These are phyloP conservation scores for Tragopan temminckii DNA, from an alignment of 2,797 vertebrate genomes.

Conservation along the genomic window DNA sequence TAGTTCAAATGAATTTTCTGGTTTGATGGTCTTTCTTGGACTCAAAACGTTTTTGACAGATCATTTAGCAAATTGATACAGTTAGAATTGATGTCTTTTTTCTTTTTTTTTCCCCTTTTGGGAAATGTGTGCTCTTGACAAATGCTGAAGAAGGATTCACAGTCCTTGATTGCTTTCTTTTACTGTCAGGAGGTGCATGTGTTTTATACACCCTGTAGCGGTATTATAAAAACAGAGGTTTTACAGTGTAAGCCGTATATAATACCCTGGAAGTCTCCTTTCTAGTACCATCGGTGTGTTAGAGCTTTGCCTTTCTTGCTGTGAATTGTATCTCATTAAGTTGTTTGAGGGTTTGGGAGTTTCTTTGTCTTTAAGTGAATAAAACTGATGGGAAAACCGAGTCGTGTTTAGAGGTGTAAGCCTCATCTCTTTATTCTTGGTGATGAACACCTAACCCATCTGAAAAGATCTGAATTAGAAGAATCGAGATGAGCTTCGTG, in stretches of 20 bases:
- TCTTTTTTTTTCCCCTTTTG: neutral
- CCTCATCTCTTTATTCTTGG: neutral
- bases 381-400: neutral
- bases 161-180: conserved; percentile 1
- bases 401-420: neutral
- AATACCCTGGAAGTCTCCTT: neutral
- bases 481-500: neutral
- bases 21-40: neutral
- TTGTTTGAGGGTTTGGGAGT: neutral
- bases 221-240: neutral
- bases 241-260: neutral
- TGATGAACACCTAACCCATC: neutral
- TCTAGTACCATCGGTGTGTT: neutral
- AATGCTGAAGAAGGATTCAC: neutral
- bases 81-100: conserved; percentile 15
- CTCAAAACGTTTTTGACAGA: neutral
- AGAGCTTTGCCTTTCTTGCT: neutral
- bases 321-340: neutral
- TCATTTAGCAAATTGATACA: conserved; percentile 44
- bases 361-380: neutral
- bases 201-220: neutral
- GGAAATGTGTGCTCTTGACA: neutral
- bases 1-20: neutral
- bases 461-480: neutral
- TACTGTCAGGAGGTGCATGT: neutral